Base-by-base conservation (phyloP, 1,140 invertebrate genomes). In the Orchesella cincta region DNA sequence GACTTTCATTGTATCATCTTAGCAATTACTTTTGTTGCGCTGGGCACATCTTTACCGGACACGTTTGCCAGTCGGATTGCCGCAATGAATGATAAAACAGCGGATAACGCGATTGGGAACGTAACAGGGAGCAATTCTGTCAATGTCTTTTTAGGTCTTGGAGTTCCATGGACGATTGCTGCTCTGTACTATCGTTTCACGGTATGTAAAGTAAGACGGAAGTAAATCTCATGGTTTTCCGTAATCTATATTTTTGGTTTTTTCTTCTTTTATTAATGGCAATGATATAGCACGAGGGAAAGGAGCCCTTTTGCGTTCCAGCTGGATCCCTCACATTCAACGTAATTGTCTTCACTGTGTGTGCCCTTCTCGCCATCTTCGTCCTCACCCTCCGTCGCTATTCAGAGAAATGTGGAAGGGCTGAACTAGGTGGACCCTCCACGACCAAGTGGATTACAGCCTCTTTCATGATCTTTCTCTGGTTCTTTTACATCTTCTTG, bases 111-210 rank as follows among this genome's bases (percentile, higher is more conserved):
- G 12, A 88, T 93, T 57, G 91, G 91, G 46, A 93, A 93, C 83
- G 90, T 93, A n/a, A 92, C 91, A 16, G 91, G 91, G 23, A 91
- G 90, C 81, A 93, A 93, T 84, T 90, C 90, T 72, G 91, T 93
- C 36, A 91, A 91, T 82, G 90, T 91, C 1, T 90, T 91, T 81
- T 85, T 91, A 67, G 90, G 90, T 71, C 85, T 91, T 0, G 90
- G 90, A 26, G 82, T 91, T 35, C 89, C 90, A 0, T 91, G 90
- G 90, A 71, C 89, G 20, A 86, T 91, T 36, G 89, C 90, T 28
- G 83, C 89, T 67, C 83, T 89, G 52, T 90, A 89, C 80, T 89
- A 89, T 85, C 79, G 83, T 5, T 75, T 83, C n/a, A 84, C 88
- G 83, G 89, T 86, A 80, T n/a, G n/a, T n/a, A n/a, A n/a, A n/a